These are phyloP conservation scores for Borostomias antarcticus DNA, from an alignment of 2,797 vertebrate species.

Conservation along the genomic window DNA sequence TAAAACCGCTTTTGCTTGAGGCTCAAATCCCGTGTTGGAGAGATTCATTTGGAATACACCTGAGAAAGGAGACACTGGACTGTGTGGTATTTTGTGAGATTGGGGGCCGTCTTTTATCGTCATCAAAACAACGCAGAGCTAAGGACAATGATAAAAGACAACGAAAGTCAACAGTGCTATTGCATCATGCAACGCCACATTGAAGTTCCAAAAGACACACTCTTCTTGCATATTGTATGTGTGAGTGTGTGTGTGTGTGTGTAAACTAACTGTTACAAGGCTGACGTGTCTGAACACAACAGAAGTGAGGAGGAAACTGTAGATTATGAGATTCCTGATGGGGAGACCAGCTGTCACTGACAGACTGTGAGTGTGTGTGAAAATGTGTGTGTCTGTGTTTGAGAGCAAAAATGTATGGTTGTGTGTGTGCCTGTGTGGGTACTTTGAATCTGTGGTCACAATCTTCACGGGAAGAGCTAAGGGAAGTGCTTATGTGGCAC, in stretches of 20 bases:
- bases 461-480: conserved; percentile 29
- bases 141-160: no score
- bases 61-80: no score
- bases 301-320: conserved; percentile 60
- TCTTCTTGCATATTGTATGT: no score
- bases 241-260: background rate
- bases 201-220: no score
- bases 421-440: conserved; percentile 32
- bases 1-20: no score
- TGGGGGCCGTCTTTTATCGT: no score
- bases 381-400: conserved; percentile 28
- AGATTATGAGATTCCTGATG: conserved; percentile 72
- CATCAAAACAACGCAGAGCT: no score
- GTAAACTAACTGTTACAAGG: conserved; percentile 9
- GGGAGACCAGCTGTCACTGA: conserved; percentile 67
- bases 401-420: conserved; percentile 14
- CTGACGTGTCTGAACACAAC: conserved; percentile 60
- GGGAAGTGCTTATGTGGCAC: conserved; percentile 70
- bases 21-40: no score
- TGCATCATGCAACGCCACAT: background rate
- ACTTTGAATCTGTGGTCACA: conserved; percentile 49
- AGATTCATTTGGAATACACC: no score
- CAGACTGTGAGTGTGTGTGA: conserved; percentile 4
- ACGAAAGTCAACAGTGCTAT: no score
- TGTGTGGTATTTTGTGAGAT: no score